phyloP scores from a whole-genome alignment of 2,888 invertebrate species.

The Drosophila nr. medialis region DNA sequence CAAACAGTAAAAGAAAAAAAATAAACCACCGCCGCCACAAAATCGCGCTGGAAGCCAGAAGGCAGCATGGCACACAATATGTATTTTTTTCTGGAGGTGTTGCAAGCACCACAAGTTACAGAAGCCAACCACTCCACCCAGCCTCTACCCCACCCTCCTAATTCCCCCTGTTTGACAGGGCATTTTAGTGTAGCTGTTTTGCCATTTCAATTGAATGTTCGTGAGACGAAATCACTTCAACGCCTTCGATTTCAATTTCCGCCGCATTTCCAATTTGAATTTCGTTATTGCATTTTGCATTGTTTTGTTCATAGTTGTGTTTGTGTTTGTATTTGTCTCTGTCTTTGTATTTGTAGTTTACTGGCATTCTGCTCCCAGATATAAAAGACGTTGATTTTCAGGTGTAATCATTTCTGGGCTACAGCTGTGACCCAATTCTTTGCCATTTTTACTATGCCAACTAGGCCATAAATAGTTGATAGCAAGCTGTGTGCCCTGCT shows the following conservation, averaged over 20 bases:
- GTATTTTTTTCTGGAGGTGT: constrained; percentile 8
- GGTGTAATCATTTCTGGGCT: constrained; percentile 15
- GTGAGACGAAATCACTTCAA: constrained; percentile 80
- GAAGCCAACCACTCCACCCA: background rate
- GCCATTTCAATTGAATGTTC: constrained; percentile 74
- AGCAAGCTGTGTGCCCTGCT: background rate
- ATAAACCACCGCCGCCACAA: constrained; percentile 19
- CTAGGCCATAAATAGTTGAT: constrained; percentile 1
- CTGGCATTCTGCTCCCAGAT: constrained; percentile 7
- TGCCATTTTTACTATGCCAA: background rate
- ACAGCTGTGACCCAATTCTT: constrained; percentile 14
- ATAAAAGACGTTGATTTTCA: background rate
- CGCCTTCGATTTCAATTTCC: constrained; percentile 80
- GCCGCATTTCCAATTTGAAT: constrained; percentile 71
- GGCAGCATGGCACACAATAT: constrained; percentile 14
- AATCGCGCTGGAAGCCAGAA: constrained; percentile 17
- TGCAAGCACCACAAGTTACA: constrained; percentile 9
- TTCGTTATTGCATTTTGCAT: constrained; percentile 64
- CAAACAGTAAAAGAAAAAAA: constrained; percentile 16
- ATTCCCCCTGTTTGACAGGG: constrained; percentile 22
- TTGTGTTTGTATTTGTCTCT: background rate
- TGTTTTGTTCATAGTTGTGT: constrained; percentile 25
- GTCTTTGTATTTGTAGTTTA: constrained; percentile 12
- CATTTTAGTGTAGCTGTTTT: constrained; percentile 23
- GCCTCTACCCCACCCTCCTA: too few relatives aligned